Conservation (phyloP, 2,797 vertebrate genomes). For the Pseudochaenichthys georgianus region DNA sequence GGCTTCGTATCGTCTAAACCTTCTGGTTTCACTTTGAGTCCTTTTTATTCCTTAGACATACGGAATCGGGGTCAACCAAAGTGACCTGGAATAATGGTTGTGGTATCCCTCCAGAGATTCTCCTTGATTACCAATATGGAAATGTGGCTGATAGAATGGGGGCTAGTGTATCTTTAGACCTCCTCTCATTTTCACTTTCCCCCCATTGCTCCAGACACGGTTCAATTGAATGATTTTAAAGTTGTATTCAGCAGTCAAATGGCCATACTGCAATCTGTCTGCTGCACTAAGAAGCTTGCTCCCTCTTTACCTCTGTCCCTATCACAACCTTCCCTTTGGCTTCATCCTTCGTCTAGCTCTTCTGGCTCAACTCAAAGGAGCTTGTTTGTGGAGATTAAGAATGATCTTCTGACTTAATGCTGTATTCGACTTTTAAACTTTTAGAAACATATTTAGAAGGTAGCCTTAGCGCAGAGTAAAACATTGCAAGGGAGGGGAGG, state of each 20-base stretch:
- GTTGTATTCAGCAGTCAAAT: slow-evolving; percentile 33
- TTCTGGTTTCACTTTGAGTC: slow-evolving; percentile 74
- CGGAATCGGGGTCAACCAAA: slow-evolving; percentile 59
- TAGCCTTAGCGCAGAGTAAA: slow-evolving; percentile 26
- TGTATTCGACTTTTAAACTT: slow-evolving; percentile 39
- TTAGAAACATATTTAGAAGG: slow-evolving; percentile 51
- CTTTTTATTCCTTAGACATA: slow-evolving; percentile 47
- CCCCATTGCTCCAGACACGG: background rate
- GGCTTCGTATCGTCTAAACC: slow-evolving; percentile 54
- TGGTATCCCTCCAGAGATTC: slow-evolving; percentile 58
- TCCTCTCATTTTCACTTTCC: slow-evolving; percentile 30
- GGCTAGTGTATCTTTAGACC: slow-evolving; percentile 41
- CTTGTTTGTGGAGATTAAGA: slow-evolving; percentile 55
- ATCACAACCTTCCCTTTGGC: slow-evolving; percentile 39
- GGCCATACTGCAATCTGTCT: slow-evolving; percentile 15
- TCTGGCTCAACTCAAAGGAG: slow-evolving; percentile 11
- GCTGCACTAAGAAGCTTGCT: slow-evolving; percentile 8
- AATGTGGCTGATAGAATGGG: slow-evolving; percentile 63
- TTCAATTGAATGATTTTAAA: slow-evolving; percentile 36
- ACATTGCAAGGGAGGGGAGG: slow-evolving; percentile 43
- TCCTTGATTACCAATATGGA: slow-evolving; percentile 68
- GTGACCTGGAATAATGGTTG: slow-evolving; percentile 67
- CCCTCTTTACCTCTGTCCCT: slow-evolving; percentile 7
- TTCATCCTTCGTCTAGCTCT: slow-evolving; percentile 10
- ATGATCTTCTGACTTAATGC: slow-evolving; percentile 39